These are phyloP conservation scores for Pterocles burchelli DNA, from an alignment of 2,113 vertebrate species.

Conservation along the genomic window DNA sequence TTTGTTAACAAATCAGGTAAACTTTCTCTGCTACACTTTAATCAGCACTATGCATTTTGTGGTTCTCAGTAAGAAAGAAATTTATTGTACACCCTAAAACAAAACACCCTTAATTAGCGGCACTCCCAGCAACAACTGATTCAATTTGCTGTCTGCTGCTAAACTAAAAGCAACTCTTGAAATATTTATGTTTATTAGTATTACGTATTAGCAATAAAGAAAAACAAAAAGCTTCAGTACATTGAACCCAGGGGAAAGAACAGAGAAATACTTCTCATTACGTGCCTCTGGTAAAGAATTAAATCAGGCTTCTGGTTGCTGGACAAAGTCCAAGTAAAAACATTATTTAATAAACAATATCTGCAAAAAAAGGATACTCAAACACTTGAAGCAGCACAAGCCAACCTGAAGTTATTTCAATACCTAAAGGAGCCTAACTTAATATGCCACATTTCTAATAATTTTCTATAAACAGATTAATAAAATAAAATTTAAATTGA, in stretches of 20 bases:
- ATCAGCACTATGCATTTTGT: not conserved
- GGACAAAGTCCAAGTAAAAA: not conserved
- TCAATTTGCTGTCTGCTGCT: not conserved
- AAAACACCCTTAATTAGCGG: conserved; percentile 17
- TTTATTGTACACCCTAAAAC: not conserved
- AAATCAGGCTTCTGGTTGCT: not conserved
- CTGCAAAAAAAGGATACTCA: not conserved
- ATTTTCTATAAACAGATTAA: not conserved
- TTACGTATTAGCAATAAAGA: not conserved
- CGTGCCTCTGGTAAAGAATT: not conserved
- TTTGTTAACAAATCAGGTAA: conserved; percentile 44
- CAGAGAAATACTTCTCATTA: not conserved
- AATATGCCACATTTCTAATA: not conserved
- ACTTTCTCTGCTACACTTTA: not conserved
- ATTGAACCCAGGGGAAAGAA: not conserved
- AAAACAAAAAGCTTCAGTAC: not conserved
- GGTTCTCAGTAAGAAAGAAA: not conserved
- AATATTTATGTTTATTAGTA: conserved; percentile 24
- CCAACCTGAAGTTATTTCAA: not conserved
- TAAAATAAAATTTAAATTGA: not conserved
- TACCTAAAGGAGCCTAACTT: not conserved
- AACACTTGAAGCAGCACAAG: not conserved
- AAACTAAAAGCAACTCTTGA: conserved; percentile 7
- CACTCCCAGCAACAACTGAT: not conserved
- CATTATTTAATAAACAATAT: not conserved